Conservation (phyloP, 1,140 invertebrate species). For the Trypoxylus dichotomus region DNA sequence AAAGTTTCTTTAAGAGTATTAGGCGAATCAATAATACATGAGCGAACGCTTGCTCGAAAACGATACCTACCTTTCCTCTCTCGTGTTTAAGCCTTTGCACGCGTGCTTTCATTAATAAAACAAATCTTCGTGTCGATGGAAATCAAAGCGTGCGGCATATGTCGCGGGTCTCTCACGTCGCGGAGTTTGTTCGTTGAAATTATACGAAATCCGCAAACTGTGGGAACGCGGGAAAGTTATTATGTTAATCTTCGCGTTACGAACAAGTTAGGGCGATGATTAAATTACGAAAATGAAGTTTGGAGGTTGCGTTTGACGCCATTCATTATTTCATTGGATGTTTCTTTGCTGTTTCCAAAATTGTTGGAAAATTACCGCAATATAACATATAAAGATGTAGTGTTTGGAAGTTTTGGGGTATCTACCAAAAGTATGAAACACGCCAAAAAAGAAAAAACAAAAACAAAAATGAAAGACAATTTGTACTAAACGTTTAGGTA, state of each 20-base stretch:
- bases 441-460: no score
- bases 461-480: no score
- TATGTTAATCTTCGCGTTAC: background rate
- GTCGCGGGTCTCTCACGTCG: background rate
- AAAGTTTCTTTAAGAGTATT: conserved; percentile 14
- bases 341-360: background rate
- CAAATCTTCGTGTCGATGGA: background rate
- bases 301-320: background rate
- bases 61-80: background rate
- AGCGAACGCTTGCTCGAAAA: background rate
- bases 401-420: no score
- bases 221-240: background rate
- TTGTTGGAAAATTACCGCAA: background rate
- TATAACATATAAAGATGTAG: no score
- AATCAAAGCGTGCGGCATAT: background rate
- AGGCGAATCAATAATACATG: conserved; percentile 22
- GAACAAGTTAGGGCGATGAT: background rate
- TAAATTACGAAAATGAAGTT: background rate
- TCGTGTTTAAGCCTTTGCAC: background rate
- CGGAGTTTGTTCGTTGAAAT: background rate
- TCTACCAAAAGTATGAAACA: no score
- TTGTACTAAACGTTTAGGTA: no score
- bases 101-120: background rate
- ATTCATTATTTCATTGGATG: background rate
- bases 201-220: background rate